Base-by-base conservation (phyloP, 2,797 vertebrate genomes). In the Pitangus sulphuratus region DNA sequence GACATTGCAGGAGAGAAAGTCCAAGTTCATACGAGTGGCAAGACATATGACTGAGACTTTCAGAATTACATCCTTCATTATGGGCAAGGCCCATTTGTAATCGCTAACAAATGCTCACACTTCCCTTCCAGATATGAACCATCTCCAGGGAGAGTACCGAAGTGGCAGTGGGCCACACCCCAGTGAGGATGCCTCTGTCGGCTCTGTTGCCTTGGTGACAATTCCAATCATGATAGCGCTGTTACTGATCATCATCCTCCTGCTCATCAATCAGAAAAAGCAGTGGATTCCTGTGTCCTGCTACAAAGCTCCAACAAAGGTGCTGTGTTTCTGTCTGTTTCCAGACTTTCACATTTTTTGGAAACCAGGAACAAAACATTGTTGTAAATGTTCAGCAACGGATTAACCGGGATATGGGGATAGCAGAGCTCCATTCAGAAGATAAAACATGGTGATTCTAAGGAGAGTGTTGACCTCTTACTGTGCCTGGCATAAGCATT, bases 231-330 rank as follows among this genome's bases (percentile, higher is more conserved):
- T 97, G 44, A 97, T 98, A 85, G 98, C 98, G 10, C 97, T 99
- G 21, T 96, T 98, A 50, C 96, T 98, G 40, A 97, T 99, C 75
- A 95, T 98, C 31, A 85, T 98, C 39, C 96, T 99, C 95, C 97
- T 99, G 53, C 95, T 98, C 35, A 85, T 99, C 96, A 99, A 98
- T 95, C 98, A 98, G 97, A 99, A 98, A 69, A 99, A 99, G 94
- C 98, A 98, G 87, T 99, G 99, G 98, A 97, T 99, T 75, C 98
- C 98, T 26, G 98, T 99, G 90, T 98, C 98, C 62, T 99, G 98
- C 97, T 99, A 99, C 96, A 98, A 98, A 95, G 95, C 98, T 86
- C 98, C 98, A 74, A 98, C 98, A 86, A 99, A 99, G 98, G 99
- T 99, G 97, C 19, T 1, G 0, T 61, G 28, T 72, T 76, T 35